phyloP scores from a whole-genome alignment of 1,140 invertebrate genomes.

The Brevipalpus yothersi region DNA sequence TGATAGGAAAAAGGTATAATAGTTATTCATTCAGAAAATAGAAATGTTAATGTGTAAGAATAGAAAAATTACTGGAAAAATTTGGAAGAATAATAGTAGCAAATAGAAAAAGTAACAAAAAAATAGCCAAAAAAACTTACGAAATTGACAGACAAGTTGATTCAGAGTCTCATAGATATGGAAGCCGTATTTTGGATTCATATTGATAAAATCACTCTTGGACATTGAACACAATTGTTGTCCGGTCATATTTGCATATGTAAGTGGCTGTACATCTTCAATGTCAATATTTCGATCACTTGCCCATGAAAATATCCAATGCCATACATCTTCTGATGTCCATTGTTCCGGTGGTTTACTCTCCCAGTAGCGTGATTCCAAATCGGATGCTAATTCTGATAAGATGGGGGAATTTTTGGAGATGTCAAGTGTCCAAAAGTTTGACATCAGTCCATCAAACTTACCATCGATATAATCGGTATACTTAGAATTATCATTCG shows the following conservation, averaged over 20 bases:
- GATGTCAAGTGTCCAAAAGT: neutral
- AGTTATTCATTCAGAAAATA: no score
- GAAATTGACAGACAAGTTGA: conserved; percentile 9
- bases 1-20: no score
- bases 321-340: conserved; percentile 9
- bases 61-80: no score
- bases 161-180: conserved; percentile 11
- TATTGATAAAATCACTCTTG: conserved; percentile 9
- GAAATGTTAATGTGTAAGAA: no score
- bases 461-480: conserved; percentile 3
- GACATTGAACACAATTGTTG: conserved; percentile 10
- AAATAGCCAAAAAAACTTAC: conserved; percentile 5
- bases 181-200: conserved; percentile 11
- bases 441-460: neutral
- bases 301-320: conserved; percentile 13
- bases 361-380: conserved; percentile 7
- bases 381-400: neutral
- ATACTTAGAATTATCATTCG: neutral
- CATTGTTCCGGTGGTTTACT: conserved; percentile 11
- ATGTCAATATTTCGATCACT: conserved; percentile 8
- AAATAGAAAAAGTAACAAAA: no score
- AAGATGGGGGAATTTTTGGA: neutral
- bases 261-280: conserved; percentile 9
- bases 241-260: conserved; percentile 11
- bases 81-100: no score